A percentile compares a stretch with the other conserved stretches of the same genome.
These are phyloP conservation scores for Oligia strigilis DNA, from an alignment of 2,888 invertebrate genomes.

Conservation along the genomic window DNA sequence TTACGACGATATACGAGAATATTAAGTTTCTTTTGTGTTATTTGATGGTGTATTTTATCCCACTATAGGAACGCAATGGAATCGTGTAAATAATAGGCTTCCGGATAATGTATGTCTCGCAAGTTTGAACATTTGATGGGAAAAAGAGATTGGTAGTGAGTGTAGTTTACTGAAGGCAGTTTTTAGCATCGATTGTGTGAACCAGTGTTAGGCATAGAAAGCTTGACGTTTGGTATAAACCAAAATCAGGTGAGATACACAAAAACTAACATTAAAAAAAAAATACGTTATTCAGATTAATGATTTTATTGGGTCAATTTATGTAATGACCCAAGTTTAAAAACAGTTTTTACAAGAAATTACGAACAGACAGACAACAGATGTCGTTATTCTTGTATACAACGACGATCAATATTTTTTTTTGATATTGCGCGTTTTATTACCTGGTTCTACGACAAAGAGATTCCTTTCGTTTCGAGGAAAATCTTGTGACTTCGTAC, in stretches of 20 bases:
- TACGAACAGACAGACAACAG: background rate
- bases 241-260: too few relatives aligned
- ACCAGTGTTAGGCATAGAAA: background rate
- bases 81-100: slow-evolving; percentile 35
- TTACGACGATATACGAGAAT: slow-evolving; percentile 46
- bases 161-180: background rate
- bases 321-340: background rate
- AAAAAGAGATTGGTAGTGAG: background rate
- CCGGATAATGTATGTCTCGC: background rate
- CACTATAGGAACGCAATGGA: background rate
- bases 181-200: background rate
- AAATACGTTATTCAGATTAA: background rate
- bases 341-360: background rate
- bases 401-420: background rate
- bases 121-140: background rate
- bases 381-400: background rate
- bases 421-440: background rate
- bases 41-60: slow-evolving; percentile 36
- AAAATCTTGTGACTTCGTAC: background rate
- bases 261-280: too few relatives aligned
- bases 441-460: background rate
- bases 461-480: background rate
- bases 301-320: background rate
- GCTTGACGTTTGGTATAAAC: background rate
- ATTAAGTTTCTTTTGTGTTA: slow-evolving; percentile 48